Evolutionary conservation across 2,888 invertebrate species (phyloP), one percentile per base, ranked within the genome.

Genomic region (Hololepta plana): DNA sequence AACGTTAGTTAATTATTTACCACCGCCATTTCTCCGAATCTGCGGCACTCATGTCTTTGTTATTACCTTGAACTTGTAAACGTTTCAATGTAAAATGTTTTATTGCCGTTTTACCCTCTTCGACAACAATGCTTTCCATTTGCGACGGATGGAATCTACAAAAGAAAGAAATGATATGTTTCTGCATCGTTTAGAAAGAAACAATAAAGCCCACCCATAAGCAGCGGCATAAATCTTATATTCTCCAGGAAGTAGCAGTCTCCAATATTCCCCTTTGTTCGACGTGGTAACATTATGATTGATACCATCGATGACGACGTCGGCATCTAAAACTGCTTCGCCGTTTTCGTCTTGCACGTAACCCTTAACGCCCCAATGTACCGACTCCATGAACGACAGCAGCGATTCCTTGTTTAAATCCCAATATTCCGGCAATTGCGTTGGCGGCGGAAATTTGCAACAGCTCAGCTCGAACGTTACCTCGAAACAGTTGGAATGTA

Each of bases 401-500:
- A 98, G 52, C 1, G 95, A 63, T 37, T 77, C 81, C 47, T 80
- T 77, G 52, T 99, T 96, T 35, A 72, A 62, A 3, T 55, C 48
- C 98, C 96, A 98, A 57, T 80, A 81, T 3, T 54, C 47, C 0
- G 72, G 64, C 42, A 96, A 53, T n/a, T 66, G 60, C 0, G 53
- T 52, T 0, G 79, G 74, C 0, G 45, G 34, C 0, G 98, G 98
- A 52, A 70, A 96, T 57, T 98, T 98, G 59, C 82, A 82, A 58
- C 98, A 98, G 21, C 88, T 87, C 42, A 98, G 55, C 51, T 99
- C 98, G 43, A 98, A 72, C 0, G 98, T 98, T 30, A 98, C 72
- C 52, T 98, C 98, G 51, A 91, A 87, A 49, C 91, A 87, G 57
- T 95, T 96, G 2, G 87, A 87, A 46, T 80, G 71, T 3, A 84